Conservation (phyloP, 2,888 invertebrate species). For the Ichneumoninae sp. region DNA sequence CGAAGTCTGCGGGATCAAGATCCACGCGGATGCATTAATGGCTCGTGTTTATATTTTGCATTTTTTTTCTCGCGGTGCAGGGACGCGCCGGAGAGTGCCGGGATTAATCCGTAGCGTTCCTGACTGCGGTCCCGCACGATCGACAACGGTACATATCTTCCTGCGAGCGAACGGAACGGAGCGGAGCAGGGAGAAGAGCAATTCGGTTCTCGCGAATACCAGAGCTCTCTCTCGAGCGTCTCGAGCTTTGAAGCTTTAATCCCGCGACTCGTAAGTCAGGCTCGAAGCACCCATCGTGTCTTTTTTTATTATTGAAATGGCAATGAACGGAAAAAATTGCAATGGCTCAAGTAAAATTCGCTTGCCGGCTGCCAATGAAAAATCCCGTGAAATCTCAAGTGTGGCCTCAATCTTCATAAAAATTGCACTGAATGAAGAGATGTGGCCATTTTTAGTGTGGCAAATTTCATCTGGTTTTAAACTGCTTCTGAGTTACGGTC, state of each 20-base stretch:
- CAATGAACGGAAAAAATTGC: too few relatives aligned
- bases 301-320: not conserved
- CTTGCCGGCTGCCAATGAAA: too few relatives aligned
- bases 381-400: too few relatives aligned
- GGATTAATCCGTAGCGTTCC: constrained; percentile 59
- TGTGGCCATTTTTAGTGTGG: too few relatives aligned
- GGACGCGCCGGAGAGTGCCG: constrained; percentile 21
- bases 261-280: not conserved
- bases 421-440: too few relatives aligned
- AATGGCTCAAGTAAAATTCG: too few relatives aligned
- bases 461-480: too few relatives aligned
- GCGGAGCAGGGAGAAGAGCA: constrained; percentile 49
- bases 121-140: constrained; percentile 52
- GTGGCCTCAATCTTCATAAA: too few relatives aligned
- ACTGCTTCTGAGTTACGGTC: too few relatives aligned
- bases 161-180: constrained; percentile 36
- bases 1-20: constrained; percentile 6
- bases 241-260: not conserved
- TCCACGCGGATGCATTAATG: constrained; percentile 49
- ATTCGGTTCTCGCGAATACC: constrained; percentile 57
- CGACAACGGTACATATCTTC: constrained; percentile 63
- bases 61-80: constrained; percentile 24
- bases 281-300: not conserved
- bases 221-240: constrained; percentile 9
- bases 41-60: constrained; percentile 8